These are phyloP conservation scores for Alosa sapidissima DNA, from an alignment of 2,797 vertebrate species.

Conservation along the genomic window DNA sequence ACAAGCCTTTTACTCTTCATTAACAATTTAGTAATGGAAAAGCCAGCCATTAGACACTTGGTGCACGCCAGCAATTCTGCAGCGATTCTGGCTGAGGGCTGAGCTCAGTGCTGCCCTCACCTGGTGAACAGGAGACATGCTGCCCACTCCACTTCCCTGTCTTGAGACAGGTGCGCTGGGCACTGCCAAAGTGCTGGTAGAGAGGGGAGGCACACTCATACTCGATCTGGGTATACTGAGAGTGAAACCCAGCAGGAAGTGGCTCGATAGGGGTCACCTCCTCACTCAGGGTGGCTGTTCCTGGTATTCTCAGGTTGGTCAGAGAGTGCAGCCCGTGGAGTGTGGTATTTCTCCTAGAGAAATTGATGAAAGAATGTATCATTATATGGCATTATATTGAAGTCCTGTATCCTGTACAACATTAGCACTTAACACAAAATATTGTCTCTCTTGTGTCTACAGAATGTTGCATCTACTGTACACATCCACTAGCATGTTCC, in stretches of 20 bases:
- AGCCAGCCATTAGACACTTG: neutral
- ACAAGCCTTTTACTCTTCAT: neutral
- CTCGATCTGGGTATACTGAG: conserved; percentile 82
- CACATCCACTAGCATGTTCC: neutral
- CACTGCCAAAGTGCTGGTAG: conserved; percentile 82
- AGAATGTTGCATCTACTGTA: neutral
- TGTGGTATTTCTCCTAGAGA: conserved; percentile 73
- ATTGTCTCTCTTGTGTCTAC: neutral
- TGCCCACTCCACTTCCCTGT: conserved; percentile 89
- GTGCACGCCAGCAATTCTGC: neutral
- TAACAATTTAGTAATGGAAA: neutral
- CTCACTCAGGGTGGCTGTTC: conserved; percentile 65
- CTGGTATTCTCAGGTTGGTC: conserved; percentile 66
- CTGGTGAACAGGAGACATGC: conserved; percentile 83
- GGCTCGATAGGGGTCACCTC: conserved; percentile 63
- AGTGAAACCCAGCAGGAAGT: conserved; percentile 79
- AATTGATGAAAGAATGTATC: neutral
- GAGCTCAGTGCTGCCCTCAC: conserved; percentile 71
- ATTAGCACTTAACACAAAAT: neutral
- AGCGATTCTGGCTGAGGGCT: neutral
- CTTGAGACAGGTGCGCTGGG: conserved; percentile 85
- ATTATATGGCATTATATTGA: neutral
- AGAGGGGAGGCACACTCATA: conserved; percentile 83
- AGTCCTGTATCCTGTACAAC: neutral
- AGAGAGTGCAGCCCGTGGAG: conserved; percentile 77